Percentiles rank a stretch among this genome's conserved stretches.
These are phyloP conservation scores for Eupelmus urozonus DNA, from an alignment of 2,888 invertebrate species.

Conservation along the genomic window DNA sequence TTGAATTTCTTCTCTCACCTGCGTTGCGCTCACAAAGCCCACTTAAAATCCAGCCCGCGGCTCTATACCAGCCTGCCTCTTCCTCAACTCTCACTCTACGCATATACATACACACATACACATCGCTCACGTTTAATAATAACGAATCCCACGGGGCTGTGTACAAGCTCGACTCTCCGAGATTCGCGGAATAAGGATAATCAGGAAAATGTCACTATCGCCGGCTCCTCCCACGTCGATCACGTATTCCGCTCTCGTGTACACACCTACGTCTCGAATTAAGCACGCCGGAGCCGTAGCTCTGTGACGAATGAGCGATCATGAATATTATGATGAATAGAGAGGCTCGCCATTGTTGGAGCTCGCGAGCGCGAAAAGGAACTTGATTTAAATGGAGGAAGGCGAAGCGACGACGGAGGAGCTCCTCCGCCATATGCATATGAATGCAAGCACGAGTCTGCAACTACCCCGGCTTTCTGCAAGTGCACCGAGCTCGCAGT, in stretches of 20 bases:
- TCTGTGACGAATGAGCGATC: constrained; percentile 55
- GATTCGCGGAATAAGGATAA: constrained; percentile 55
- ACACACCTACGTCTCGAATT: constrained; percentile 34
- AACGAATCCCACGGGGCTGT: too few species aligned
- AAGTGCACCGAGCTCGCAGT: background rate
- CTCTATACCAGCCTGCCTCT: too few species aligned
- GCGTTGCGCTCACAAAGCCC: background rate
- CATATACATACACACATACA: too few species aligned
- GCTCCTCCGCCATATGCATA: constrained; percentile 39
- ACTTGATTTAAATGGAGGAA: constrained; percentile 55
- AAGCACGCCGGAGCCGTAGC: too few species aligned
- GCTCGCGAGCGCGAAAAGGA: constrained; percentile 41
- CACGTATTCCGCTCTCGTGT: constrained; percentile 15
- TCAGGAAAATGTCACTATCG: constrained; percentile 49
- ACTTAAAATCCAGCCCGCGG: background rate
- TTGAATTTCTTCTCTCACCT: constrained; percentile 4
- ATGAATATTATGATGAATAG: constrained; percentile 60
- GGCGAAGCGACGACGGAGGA: constrained; percentile 23
- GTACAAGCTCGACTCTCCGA: background rate
- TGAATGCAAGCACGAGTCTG: constrained; percentile 25
- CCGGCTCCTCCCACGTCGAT: constrained; percentile 35
- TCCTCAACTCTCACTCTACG: too few species aligned
- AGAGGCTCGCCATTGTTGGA: constrained; percentile 47
- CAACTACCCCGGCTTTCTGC: constrained; percentile 8
- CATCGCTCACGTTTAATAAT: too few species aligned